These are phyloP conservation scores for Caenorhabditis sp. DNA, from an alignment of 2,888 invertebrate species.

Conservation along the genomic window DNA sequence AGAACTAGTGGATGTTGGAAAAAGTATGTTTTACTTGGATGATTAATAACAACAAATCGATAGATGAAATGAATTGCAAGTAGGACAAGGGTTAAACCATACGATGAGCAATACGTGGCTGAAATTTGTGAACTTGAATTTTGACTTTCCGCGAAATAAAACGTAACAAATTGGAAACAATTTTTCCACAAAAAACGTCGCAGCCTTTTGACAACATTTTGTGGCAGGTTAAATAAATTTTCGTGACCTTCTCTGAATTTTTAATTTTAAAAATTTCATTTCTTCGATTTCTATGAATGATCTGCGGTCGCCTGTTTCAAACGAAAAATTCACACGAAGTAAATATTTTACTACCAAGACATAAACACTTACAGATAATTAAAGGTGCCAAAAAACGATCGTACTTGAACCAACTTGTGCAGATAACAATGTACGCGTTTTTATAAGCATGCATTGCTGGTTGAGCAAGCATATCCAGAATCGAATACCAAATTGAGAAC, in stretches of 20 bases:
- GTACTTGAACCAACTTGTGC: conserved; percentile 35
- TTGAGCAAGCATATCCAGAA: conserved; percentile 31
- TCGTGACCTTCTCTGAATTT: no score
- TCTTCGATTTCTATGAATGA: no score
- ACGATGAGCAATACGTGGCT: conserved; percentile 29
- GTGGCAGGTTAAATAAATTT: no score
- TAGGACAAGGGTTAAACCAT: conserved; percentile 19
- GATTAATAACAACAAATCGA: conserved; percentile 16
- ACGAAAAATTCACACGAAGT: no score
- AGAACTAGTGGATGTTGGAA: conserved; percentile 10
- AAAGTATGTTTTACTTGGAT: conserved; percentile 11
- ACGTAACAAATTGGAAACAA: no score
- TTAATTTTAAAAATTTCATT: no score
- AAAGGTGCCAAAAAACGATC: conserved; percentile 10
- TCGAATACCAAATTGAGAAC: conserved; percentile 27
- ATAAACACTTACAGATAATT: background rate
- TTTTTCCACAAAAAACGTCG: no score
- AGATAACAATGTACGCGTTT: conserved; percentile 27
- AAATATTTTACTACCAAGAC: no score
- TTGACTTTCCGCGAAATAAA: no score
- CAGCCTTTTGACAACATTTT: no score
- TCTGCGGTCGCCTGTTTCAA: no score
- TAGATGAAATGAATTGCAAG: conserved; percentile 32
- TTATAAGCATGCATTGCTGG: conserved; percentile 32
- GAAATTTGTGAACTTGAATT: background rate